A percentile compares a stretch with the other conserved stretches of the same genome.
These are phyloP conservation scores for Sphecodes monilicornis DNA, from an alignment of 2,888 invertebrate species.

Conservation along the genomic window DNA sequence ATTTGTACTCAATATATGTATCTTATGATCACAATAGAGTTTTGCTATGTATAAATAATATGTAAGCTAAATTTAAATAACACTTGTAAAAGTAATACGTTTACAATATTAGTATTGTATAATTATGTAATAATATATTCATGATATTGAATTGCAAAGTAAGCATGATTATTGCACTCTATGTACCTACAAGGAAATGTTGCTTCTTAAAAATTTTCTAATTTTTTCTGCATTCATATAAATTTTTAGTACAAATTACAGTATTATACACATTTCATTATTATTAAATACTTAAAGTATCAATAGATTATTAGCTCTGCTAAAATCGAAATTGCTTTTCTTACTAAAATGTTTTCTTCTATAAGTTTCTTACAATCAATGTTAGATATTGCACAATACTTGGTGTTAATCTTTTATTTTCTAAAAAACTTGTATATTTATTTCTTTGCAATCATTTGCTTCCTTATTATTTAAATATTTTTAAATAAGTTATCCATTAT, in stretches of 20 bases:
- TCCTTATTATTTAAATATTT: constrained; percentile 36
- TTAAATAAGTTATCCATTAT: constrained; percentile 45
- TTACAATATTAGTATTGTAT: too few species aligned
- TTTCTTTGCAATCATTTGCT: constrained; percentile 35
- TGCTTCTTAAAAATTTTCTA: constrained; percentile 49
- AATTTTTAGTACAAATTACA: constrained; percentile 69
- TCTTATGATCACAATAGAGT: constrained; percentile 60
- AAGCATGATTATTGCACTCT: constrained; percentile 44
- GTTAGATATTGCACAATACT: constrained; percentile 72
- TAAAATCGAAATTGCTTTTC: constrained; percentile 63
- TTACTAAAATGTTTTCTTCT: constrained; percentile 55
- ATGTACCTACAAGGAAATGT: constrained; percentile 33
- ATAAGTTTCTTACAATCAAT: constrained; percentile 57
- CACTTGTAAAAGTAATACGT: constrained; percentile 39
- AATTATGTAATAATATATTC: constrained; percentile 28
- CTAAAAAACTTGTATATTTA: constrained; percentile 61
- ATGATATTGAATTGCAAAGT: constrained; percentile 33
- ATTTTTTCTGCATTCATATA: constrained; percentile 61
- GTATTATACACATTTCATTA: constrained; percentile 56
- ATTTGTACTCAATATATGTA: constrained; percentile 64
- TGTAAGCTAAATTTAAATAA: constrained; percentile 45
- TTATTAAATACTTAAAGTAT: constrained; percentile 61
- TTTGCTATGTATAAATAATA: constrained; percentile 57
- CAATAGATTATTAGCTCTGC: constrained; percentile 55
- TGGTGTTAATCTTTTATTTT: constrained; percentile 73